Evolutionary conservation across 2,888 invertebrate genomes (phyloP).

Genomic region (Carterocephalus palaemon): DNA sequence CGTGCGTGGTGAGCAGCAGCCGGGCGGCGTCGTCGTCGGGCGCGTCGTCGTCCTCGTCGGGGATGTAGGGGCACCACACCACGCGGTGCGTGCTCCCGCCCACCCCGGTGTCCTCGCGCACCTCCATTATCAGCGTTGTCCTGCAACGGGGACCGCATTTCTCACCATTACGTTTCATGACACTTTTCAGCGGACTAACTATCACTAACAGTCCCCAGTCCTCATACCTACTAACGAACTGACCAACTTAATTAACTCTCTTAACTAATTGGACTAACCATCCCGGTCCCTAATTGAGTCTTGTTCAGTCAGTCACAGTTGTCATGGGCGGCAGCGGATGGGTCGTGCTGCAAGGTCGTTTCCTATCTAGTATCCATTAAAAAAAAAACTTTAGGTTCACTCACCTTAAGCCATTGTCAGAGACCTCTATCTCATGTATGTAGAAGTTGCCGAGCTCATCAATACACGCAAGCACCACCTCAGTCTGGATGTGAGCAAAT

Average conservation of each 20-base stretch:
- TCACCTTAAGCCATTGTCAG: constrained; percentile 77
- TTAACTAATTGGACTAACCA: too few relatives aligned
- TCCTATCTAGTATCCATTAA: too few relatives aligned
- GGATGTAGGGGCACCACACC: constrained; percentile 96
- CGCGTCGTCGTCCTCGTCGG: constrained; percentile 82
- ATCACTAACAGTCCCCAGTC: too few relatives aligned
- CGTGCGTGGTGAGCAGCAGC: constrained; percentile 89
- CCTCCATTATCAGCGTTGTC: constrained; percentile 60
- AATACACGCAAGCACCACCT: constrained; percentile 90
- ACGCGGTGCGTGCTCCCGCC: constrained; percentile 77
- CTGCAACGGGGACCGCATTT: too few relatives aligned
- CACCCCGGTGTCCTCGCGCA: constrained; percentile 67
- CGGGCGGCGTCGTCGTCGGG: constrained; percentile 85
- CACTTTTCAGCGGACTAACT: too few relatives aligned
- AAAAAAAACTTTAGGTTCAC: not conserved
- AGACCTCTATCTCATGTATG: constrained; percentile 86
- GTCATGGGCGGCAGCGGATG: too few relatives aligned
- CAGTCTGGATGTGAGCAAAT: constrained; percentile 89
- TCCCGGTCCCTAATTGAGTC: too few relatives aligned
- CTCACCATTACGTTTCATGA: too few relatives aligned
- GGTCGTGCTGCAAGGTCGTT: too few relatives aligned
- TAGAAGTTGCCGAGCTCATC: constrained; percentile 91
- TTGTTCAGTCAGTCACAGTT: too few relatives aligned
- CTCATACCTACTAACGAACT: too few relatives aligned
- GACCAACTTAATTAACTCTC: too few relatives aligned